Evolutionary conservation across 2,113 vertebrate species (phyloP), one percentile per base, ranked within the genome.

Genomic region (Aix galericulata): DNA sequence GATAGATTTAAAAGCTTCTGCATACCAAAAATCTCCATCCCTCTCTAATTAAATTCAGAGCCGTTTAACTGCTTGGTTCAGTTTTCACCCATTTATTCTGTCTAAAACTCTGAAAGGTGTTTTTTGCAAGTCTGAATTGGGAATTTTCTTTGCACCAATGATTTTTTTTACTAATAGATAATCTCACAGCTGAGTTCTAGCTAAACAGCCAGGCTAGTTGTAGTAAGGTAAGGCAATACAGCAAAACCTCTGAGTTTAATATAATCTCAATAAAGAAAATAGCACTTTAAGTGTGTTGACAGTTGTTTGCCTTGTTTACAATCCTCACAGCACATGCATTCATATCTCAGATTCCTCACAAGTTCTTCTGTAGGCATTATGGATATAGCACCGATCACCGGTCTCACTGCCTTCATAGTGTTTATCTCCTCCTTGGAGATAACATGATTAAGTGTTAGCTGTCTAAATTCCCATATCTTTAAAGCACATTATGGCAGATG

Each of bases 321-420:
- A 6, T 76, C 27, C 72, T 6, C 69, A 46, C 4, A 64, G 50
- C 59, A 38, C 6, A 8, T 0, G 0, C 29, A 50, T 17, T 58
- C 16, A 17, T 0, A 2, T 22, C 64, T 87, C 44, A n/a, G 32
- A 50, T 42, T 48, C n/a, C n/a, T 29, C 34, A 74, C 25, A 66
- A 91, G 32, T 9, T 56, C 22, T n/a, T 74, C 48, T 38, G 14
- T 18, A 68, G 59, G 8, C 17, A 10, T 62, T 62, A 38, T 5
- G 44, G 50, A 48, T 29, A 56, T 2, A 29, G 17, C 34, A 42
- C 34, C 7, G 44, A 15, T 62, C n/a, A 42, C 34, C 7, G 44
- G 17, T 62, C n/a, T 88, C 64, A 29, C 22, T 71, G 11, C 29
- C 22, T 68, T 55, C 64, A 36, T 32, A 23, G 15, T 34, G 21